Evolutionary conservation across 2,888 invertebrate species (phyloP).

Genomic region (Nephrotoma appendiculata): DNA sequence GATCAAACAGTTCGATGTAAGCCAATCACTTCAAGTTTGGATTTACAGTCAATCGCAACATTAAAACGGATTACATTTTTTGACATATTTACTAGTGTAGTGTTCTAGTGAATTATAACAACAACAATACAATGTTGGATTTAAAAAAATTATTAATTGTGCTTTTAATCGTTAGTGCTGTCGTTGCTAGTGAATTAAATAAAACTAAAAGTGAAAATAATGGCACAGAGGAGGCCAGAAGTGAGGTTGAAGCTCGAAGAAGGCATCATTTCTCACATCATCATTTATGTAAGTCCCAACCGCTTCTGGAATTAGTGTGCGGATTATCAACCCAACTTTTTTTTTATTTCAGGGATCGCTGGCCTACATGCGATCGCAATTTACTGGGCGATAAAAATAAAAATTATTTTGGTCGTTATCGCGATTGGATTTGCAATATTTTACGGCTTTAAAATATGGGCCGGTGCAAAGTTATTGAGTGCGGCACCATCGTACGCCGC

Average conservation of each 20-base stretch:
- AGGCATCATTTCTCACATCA: not conserved
- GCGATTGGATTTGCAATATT: not conserved
- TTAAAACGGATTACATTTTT: not conserved
- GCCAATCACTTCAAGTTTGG: not conserved
- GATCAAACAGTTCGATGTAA: not conserved
- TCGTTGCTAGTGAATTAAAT: not conserved
- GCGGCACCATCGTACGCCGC: not conserved
- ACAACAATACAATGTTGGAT: not conserved
- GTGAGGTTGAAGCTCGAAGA: not conserved
- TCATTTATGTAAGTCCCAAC: not conserved
- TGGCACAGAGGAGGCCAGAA: not conserved
- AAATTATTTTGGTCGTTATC: not conserved
- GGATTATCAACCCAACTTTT: not conserved
- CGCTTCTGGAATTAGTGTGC: not conserved
- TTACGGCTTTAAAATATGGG: not conserved
- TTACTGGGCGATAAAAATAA: not conserved
- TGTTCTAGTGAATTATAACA: not conserved
- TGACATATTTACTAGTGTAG: not conserved
- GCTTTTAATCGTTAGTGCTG: not conserved
- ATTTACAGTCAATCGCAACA: not conserved
- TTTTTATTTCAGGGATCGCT: not conserved
- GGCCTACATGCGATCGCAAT: not conserved
- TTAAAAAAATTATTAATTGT: not conserved
- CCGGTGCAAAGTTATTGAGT: not conserved
- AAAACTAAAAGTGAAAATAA: not conserved